Evolutionary conservation across 2,888 invertebrate species (phyloP), one percentile per base, ranked within the genome.

Genomic region (Parnassius glacialis): DNA sequence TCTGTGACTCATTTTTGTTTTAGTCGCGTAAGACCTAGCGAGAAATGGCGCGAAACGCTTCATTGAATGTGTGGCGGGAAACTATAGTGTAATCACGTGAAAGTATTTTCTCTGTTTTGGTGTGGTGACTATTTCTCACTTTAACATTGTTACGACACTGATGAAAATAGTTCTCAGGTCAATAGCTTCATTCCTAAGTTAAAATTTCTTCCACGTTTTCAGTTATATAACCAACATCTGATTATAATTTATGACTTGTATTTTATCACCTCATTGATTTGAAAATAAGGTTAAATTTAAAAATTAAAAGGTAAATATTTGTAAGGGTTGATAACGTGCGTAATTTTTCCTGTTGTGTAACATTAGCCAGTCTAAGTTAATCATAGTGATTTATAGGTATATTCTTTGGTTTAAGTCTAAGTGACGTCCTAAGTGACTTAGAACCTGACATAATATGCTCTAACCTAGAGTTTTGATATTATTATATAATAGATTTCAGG

Each of bases 21-120:
- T 73, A 66, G 81, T 74, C 77, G 80, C 67, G 72, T 81, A 75
- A 76, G 76, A 76, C 61, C 65, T 62, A 64, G 71, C 63, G 74
- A 69, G 77, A 84, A 85, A 87, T 85, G 86, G 87, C 90, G 89
- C 82, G 88, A 88, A 90, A 78, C 81, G 80, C 81, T 87, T 70
- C 90, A 89, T 89, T 87, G 87, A 88, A 76, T 65, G 76, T 84
- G 85, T 86, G 89, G 89, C 88, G 88, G 87, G 87, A 87, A 84
- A 70, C 68, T 66, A 69, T 87, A 88, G 75, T 82, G 79, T 79
- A 86, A 90, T 70, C 74, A 74, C 76, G 82, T 78, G 83, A 87
- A 86, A 87, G 79, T 81, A 80, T 83, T 81, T 80, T 81, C 74
- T 73, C 69, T 66, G 65, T 57, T 59, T 66, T 56, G 67, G 65